Evolutionary conservation across 2,113 vertebrate genomes (phyloP), one percentile per base, ranked within the genome.

Genomic region (Myxocyprinus asiaticus): DNA sequence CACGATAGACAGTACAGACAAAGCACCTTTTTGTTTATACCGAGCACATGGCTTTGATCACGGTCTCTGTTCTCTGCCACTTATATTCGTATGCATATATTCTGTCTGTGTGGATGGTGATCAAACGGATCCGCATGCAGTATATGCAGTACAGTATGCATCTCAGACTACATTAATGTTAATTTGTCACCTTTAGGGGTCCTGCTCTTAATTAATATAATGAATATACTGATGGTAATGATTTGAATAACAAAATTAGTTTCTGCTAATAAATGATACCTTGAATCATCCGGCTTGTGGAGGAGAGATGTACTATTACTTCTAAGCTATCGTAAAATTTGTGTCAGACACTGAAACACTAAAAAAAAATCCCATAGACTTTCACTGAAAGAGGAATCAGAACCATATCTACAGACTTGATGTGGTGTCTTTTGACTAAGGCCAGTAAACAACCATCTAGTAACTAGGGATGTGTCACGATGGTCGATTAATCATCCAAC

Each of bases 151-250:
- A 73, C 69, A 56, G 65, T 81, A 81, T 55, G 63, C 53, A 64
- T 77, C 65, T 50, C 4, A 12, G 62, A 59, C 79, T 50, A 51
- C 51, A 73, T 84, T 73, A 84, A 74, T 51, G 73, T 77, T 77
- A 78, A 78, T 84, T 84, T 70, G 58, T 81, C 81, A 84, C 70
- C 76, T 79, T 81, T 76, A 62, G 76, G 65, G 68, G 59, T 47
- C 11, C 58, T 47, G 75, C 68, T 78, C 63, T 59, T 84, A 84
- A 84, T 81, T 81, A 84, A 84, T 77, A 75, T 81, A 84, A 84
- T 77, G 79, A 81, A 48, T 70, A 61, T 78, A 66, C 53, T 84
- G 72, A 58, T 58, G 78, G 51, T 53, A 56, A 50, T 80, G 78
- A 77, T 76, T 64, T 67, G 76, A 81, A 74, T 73, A 77, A 77